Evolutionary conservation across 2,797 vertebrate species (phyloP), one percentile per base, ranked within the genome.

Genomic region (Myotis findleyi): DNA sequence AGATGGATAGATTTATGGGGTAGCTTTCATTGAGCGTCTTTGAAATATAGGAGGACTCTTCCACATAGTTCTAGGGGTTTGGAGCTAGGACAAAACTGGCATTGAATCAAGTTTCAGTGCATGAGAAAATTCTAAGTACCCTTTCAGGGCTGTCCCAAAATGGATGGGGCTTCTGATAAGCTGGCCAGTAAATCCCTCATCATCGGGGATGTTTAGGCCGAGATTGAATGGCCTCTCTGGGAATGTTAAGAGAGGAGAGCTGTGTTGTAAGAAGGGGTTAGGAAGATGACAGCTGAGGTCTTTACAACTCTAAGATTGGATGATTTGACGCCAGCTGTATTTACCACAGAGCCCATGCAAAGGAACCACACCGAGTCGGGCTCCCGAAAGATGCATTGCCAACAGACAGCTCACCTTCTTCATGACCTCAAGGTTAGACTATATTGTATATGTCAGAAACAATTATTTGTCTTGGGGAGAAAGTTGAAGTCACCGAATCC

Each of bases 71-170:
- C 38, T 91, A 23, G 25, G 71, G 55, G 41, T 16, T 16, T 27
- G 14, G 11, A 57, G 5, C 5, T 69, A 47, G 69, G 80, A 21
- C 12, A 79, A 87, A 91, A 71, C 3, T 71, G 69, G 64, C 36
- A 59, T 12, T 55, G 14, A 84, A 17, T 49, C 71, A 84, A n/a
- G 41, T 89, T 77, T 79, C n/a, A 89, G 49, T 82, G 69, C 18
- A 73, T 87, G 90, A 62, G 44, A 79, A 93, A 93, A 76, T 33
- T 93, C 59, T 51, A 68, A 93, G 41, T 71, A 21, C 41, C 55
- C 13, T 44, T 80, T 82, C 75, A 82, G 72, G 30, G 12, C 11
- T 91, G 18, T 27, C 12, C 7, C 59, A 83, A 64, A 79, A 81
- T 73, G 55, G 2, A 27, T 55, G 33, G 18, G 12, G 49, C 9